Evolutionary conservation across 1,140 invertebrate genomes (phyloP), one percentile per base, ranked within the genome.

Genomic region (Dryas iulia): DNA sequence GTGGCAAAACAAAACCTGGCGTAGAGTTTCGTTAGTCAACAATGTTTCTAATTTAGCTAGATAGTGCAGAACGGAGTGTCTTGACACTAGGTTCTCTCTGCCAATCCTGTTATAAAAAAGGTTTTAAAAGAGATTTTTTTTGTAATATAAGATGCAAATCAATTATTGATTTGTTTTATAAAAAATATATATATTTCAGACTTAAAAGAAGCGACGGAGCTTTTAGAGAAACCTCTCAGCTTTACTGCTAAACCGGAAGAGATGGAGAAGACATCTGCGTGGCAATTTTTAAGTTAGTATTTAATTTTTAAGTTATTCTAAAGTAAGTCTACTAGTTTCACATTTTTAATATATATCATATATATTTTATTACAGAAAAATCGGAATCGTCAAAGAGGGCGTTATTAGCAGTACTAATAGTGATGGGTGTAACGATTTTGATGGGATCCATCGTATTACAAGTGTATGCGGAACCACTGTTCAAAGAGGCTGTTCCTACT

Each of bases 361-460:
- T 56, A 39, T 53, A 23, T 65, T 66, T 56, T 35, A 30, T 71
- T 76, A 6, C 77, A 90, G 87, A 61, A 67, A 82, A 81, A 59
- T 90, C 87, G 7, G 74, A 85, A 60, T 89, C 88, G 5, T 89
- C 88, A 0, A 77, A 84, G 61, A 71, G 78, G 8, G 85, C 85
- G 1, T 66, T 90, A 5, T 1, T 66, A 1, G 59, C 79, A 0
- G 81, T 81, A 0, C 63, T 90, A 0, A 73, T 79, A 10, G 33
- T 82, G 5, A 89, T 87, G 80, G 66, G 77, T 0, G 7, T 75
- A 0, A 81, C 77, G 0, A 87, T 87, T 30, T 59, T 87, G 21
- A 89, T 87, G 86, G 87, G 87, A 0, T 76, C 84, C 4, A 77
- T 87, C 1, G 86, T 87, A 0, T 70, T 90, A 5, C 88, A 90